Conservation (phyloP, 2,888 invertebrate species). For the Andrena haemorrhoa region DNA sequence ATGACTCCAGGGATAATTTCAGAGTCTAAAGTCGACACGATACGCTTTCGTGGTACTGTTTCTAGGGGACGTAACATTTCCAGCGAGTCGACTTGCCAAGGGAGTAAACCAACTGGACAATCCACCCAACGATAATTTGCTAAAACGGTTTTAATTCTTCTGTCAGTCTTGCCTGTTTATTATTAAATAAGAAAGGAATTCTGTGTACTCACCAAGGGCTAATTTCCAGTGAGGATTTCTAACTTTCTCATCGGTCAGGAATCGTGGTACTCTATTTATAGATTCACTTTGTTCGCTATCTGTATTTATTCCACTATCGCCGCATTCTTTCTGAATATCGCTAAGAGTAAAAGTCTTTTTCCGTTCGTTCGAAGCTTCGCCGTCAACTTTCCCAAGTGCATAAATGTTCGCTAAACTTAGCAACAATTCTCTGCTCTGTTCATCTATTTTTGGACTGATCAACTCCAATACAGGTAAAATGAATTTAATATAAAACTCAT, state of each 20-base stretch:
- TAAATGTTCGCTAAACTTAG: constrained; percentile 74
- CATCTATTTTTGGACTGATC: constrained; percentile 65
- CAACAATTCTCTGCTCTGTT: constrained; percentile 68
- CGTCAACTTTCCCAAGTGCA: constrained; percentile 75
- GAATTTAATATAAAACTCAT: constrained; percentile 74
- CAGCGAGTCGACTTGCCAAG: constrained; percentile 83
- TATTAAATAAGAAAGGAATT: background rate
- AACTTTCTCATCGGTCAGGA: constrained; percentile 70
- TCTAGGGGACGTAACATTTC: constrained; percentile 65
- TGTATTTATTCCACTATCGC: background rate
- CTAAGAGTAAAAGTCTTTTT: constrained; percentile 85
- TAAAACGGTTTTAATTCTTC: constrained; percentile 63
- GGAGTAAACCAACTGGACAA: constrained; percentile 86
- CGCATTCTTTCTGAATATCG: constrained; percentile 81
- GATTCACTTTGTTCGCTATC: constrained; percentile 9
- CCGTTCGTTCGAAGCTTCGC: constrained; percentile 53
- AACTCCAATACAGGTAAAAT: constrained; percentile 76
- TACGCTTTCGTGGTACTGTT: constrained; percentile 39
- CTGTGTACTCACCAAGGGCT: constrained; percentile 65
- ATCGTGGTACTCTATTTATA: constrained; percentile 20
- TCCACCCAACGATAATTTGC: constrained; percentile 84
- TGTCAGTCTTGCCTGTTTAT: constrained; percentile 3
- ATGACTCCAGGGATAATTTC: constrained; percentile 77
- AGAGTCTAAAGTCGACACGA: constrained; percentile 53
- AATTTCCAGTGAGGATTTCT: constrained; percentile 77